A percentile compares a stretch with the other conserved stretches of the same genome.
Conservation (phyloP, 92 coral and sea anemone species). For the Micromussa lordhowensis region DNA sequence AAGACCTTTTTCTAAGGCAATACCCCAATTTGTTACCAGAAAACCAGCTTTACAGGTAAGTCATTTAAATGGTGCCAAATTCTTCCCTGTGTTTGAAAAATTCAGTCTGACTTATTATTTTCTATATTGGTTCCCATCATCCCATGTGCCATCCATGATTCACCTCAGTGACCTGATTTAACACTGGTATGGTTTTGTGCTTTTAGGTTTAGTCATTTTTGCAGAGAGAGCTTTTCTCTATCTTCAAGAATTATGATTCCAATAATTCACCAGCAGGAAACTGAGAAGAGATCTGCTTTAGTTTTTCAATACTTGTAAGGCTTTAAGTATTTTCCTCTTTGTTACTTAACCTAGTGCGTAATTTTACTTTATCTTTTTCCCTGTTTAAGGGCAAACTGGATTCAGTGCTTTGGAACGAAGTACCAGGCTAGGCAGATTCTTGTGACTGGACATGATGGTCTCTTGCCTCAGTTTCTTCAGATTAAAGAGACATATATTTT, state of each 20-base stretch:
- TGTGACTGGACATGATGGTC: conserved; percentile 5
- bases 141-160: background rate
- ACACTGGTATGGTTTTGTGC: background rate
- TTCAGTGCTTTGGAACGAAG: background rate
- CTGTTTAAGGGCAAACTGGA: background rate
- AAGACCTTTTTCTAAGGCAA: background rate
- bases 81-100: background rate
- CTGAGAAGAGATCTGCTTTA: background rate
- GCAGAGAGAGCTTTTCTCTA: background rate
- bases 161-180: too few species aligned
- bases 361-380: background rate
- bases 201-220: background rate
- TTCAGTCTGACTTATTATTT: too few species aligned
- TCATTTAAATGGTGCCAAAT: background rate
- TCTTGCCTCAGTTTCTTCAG: conserved; percentile 15
- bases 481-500: background rate
- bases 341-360: background rate
- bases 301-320: background rate
- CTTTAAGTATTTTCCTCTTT: background rate
- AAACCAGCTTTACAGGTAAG: conserved; percentile 6
- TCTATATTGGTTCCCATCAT: background rate
- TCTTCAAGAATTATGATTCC: background rate
- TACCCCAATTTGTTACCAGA: conserved; percentile 10
- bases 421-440: background rate
- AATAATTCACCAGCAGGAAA: background rate